A percentile compares a stretch with the other conserved stretches of the same genome.
These are phyloP conservation scores for Kryptolebias ocellatus DNA, from an alignment of 2,797 vertebrate genomes.

Conservation along the genomic window DNA sequence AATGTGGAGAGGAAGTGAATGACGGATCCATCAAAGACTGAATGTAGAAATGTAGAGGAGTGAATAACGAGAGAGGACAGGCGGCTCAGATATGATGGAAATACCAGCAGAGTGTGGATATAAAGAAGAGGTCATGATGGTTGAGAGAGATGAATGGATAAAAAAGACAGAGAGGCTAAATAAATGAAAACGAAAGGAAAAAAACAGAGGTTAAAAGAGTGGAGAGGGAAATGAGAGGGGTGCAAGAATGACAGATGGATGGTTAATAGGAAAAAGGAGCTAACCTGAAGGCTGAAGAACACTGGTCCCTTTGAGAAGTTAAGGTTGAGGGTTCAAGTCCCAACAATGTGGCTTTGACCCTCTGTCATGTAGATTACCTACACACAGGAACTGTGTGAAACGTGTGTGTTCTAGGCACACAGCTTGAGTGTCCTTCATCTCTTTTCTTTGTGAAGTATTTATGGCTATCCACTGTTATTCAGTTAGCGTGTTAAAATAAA, in stretches of 20 bases:
- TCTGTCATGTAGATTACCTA: conserved; percentile 68
- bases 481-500: conserved; percentile 22
- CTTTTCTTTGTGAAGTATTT: conserved; percentile 30
- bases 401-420: conserved; percentile 19
- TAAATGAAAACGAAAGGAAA: conserved; percentile 22
- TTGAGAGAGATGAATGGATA: conserved; percentile 45
- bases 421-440: conserved; percentile 37
- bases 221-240: conserved; percentile 29
- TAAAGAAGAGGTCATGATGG: conserved; percentile 44
- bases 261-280: conserved; percentile 42
- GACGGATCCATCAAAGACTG: conserved; percentile 34
- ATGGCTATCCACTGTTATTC: conserved; percentile 22
- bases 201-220: conserved; percentile 30
- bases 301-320: conserved; percentile 64
- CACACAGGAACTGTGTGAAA: conserved; percentile 24
- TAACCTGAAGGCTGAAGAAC: conserved; percentile 54
- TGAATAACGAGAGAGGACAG: background rate
- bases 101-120: conserved; percentile 35
- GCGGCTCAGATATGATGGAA: conserved; percentile 29
- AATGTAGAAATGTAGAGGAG: conserved; percentile 12
- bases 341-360: conserved; percentile 71
- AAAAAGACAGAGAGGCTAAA: conserved; percentile 11
- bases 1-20: conserved; percentile 46
- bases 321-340: conserved; percentile 60
- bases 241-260: conserved; percentile 48